These are phyloP conservation scores for Ellobium chinense DNA, from an alignment of 2,888 invertebrate genomes.

Conservation along the genomic window DNA sequence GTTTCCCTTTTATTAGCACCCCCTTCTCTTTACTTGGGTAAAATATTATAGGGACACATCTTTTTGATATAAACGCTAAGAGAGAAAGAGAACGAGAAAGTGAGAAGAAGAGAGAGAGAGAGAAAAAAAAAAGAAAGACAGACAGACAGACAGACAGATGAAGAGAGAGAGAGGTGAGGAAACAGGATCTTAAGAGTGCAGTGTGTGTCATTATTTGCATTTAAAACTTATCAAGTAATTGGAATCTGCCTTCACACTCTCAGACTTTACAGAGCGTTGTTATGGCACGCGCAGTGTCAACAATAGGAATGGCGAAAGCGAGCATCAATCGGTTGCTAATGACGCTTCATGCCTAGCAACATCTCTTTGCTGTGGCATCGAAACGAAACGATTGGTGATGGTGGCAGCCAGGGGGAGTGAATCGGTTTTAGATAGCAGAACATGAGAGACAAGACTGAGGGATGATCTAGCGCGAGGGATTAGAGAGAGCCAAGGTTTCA, in stretches of 20 bases:
- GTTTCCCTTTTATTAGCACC: too few species aligned
- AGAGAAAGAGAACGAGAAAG: not conserved
- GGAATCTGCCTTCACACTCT: not conserved
- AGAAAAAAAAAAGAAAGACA: slow-evolving; percentile 38
- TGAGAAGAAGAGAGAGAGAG: not conserved
- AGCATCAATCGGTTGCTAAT: not conserved
- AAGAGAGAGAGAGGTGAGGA: not conserved
- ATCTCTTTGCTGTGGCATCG: too few species aligned
- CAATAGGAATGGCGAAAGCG: not conserved
- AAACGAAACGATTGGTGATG: too few species aligned
- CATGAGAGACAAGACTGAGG: too few species aligned
- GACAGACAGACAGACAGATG: slow-evolving; percentile 21
- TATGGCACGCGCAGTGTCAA: not conserved
- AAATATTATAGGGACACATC: too few species aligned
- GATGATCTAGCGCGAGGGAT: too few species aligned
- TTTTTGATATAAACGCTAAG: too few species aligned
- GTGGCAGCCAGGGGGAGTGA: too few species aligned
- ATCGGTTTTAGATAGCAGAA: too few species aligned
- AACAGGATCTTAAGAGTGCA: not conserved
- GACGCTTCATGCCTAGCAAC: slow-evolving; percentile 10
- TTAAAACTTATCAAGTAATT: not conserved
- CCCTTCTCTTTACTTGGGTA: too few species aligned
- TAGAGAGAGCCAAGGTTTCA: too few species aligned
- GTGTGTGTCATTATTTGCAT: not conserved
- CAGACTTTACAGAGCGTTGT: not conserved